Conservation (phyloP, 2,888 invertebrate genomes). For the Priocnemis perturbator region DNA sequence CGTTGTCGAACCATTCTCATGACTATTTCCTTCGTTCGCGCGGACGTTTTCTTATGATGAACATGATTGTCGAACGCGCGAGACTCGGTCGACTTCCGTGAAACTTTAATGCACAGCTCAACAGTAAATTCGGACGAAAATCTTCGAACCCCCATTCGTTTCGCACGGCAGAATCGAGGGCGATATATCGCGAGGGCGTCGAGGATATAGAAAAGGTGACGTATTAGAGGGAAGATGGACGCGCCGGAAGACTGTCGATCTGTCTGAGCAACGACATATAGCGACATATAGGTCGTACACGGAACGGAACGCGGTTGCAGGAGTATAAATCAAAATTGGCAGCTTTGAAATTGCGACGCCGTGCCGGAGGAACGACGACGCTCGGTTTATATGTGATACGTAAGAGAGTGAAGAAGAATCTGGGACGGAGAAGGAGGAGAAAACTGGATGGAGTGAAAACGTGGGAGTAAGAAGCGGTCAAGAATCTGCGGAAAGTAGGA, state of each 20-base stretch:
- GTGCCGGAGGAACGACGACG: neutral
- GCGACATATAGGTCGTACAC: neutral
- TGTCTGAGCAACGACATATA: conserved; percentile 19
- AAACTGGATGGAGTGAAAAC: no score
- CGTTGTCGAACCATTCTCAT: no score
- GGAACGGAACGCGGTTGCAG: conserved; percentile 11
- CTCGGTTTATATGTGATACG: neutral
- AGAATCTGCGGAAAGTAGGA: no score
- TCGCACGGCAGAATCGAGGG: neutral
- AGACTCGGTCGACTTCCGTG: no score
- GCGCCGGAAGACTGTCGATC: conserved; percentile 24
- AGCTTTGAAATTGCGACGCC: conserved; percentile 55
- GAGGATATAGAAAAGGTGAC: conserved; percentile 8
- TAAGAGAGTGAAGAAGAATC: neutral
- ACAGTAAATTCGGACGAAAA: no score
- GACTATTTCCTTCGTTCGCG: no score
- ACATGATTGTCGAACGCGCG: no score
- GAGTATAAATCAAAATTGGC: conserved; percentile 61
- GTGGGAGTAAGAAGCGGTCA: no score
- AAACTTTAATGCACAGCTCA: no score
- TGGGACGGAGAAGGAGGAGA: neutral
- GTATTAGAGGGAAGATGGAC: conserved; percentile 4
- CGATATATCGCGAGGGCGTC: conserved; percentile 26
- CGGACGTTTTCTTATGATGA: no score
- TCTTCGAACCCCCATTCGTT: neutral